Conservation (phyloP, 2,797 vertebrate genomes). For the Argentina silus region DNA sequence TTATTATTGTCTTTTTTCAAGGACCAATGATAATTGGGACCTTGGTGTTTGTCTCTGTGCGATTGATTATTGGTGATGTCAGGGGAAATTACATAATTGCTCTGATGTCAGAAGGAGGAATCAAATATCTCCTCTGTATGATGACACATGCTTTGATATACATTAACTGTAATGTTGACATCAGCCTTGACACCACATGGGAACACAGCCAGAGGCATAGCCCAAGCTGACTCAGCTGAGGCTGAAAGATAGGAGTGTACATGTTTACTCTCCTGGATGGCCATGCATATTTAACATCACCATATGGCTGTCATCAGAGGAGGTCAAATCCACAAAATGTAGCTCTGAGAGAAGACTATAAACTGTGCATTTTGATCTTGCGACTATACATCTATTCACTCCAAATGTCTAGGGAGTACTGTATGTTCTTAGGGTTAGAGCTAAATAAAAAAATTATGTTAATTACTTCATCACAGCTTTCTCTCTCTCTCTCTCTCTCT, state of each 20-base stretch:
- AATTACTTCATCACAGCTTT: no score
- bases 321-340: conserved; percentile 36
- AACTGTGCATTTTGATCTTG: conserved; percentile 36
- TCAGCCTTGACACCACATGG: background rate
- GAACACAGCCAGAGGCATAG: background rate
- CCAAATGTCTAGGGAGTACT: background rate
- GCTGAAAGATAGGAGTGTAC: conserved; percentile 34
- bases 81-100: background rate
- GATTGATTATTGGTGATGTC: background rate
- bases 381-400: conserved; percentile 55
- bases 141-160: background rate
- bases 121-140: background rate
- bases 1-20: background rate
- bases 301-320: conserved; percentile 69
- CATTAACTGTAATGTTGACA: background rate
- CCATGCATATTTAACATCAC: conserved; percentile 64
- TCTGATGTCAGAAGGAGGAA: background rate
- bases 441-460: no score
- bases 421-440: no score
- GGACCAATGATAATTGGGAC: background rate
- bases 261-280: conserved; percentile 33
- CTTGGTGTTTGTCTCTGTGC: background rate
- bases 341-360: conserved; percentile 48
- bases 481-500: background rate
- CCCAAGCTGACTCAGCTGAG: conserved; percentile 13